Evolutionary conservation across 2,888 invertebrate species (phyloP).

Genomic region (Taenaris catops): DNA sequence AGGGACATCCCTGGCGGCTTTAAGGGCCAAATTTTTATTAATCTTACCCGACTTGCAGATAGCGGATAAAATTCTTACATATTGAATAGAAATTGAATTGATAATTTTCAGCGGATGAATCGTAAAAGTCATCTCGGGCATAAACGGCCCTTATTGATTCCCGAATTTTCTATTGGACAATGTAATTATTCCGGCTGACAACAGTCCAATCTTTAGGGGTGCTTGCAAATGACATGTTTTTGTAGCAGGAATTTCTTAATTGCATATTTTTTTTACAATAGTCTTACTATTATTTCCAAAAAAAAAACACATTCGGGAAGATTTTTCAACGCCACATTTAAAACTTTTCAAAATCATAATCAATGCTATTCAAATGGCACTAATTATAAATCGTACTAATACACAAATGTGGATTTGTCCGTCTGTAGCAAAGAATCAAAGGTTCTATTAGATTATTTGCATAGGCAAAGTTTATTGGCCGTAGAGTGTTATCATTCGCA

Average conservation of each 20-base stretch:
- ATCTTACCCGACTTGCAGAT: slow-evolving; percentile 52
- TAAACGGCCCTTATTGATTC: slow-evolving; percentile 18
- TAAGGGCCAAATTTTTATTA: slow-evolving; percentile 66
- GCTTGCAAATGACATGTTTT: slow-evolving; percentile 10
- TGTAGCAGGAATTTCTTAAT: slow-evolving; percentile 8
- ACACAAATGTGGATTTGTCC: too few relatives aligned
- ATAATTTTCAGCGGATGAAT: slow-evolving; percentile 34
- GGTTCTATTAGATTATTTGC: too few relatives aligned
- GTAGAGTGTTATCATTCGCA: too few relatives aligned
- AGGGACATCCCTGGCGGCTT: slow-evolving; percentile 58
- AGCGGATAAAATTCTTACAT: slow-evolving; percentile 50
- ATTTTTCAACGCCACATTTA: too few relatives aligned
- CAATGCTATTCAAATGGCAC: too few relatives aligned
- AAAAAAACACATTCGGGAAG: too few relatives aligned
- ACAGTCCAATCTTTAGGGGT: slow-evolving; percentile 10
- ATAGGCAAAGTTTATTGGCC: too few relatives aligned
- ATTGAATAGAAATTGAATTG: slow-evolving; percentile 56
- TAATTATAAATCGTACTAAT: too few relatives aligned
- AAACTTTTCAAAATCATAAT: too few relatives aligned
- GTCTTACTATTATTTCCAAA: too few relatives aligned
- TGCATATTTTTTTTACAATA: too few relatives aligned
- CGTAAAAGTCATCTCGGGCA: slow-evolving; percentile 21
- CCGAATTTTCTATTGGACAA: slow-evolving; percentile 15
- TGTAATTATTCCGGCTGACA: slow-evolving; percentile 11
- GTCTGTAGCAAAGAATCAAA: too few relatives aligned